A percentile compares a stretch with the other conserved stretches of the same genome.
Evolutionary conservation across 2,888 invertebrate species (phyloP).

Genomic region (Drosophila pullipes): DNA sequence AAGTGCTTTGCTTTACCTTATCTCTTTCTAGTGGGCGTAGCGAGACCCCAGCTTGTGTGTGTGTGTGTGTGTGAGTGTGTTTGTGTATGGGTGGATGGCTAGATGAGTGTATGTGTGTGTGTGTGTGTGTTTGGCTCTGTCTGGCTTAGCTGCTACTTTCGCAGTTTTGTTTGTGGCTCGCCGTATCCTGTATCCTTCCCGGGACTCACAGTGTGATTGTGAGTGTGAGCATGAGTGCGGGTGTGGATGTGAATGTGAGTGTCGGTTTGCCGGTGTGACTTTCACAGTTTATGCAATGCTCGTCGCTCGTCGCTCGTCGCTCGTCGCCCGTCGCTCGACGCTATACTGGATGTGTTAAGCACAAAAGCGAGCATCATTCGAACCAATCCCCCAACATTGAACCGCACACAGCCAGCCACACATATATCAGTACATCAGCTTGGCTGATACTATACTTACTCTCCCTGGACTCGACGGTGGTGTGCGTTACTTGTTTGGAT

Average conservation of each 20-base stretch:
- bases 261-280: constrained; percentile 73
- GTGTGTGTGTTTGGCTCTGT: constrained; percentile 65
- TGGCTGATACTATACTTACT: constrained; percentile 83
- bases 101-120: background rate
- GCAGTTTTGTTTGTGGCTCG: constrained; percentile 77
- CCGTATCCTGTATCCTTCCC: constrained; percentile 68
- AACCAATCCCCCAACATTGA: background rate
- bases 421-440: constrained; percentile 39
- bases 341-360: constrained; percentile 66
- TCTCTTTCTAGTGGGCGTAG: constrained; percentile 66
- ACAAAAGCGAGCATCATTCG: constrained; percentile 51
- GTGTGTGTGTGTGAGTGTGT: background rate
- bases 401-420: background rate
- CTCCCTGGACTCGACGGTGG: constrained; percentile 85
- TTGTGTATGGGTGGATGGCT: constrained; percentile 28
- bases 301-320: constrained; percentile 46
- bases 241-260: constrained; percentile 32
- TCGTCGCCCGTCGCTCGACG: constrained; percentile 28
- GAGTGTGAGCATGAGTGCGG: constrained; percentile 1
- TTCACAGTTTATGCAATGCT: constrained; percentile 74
- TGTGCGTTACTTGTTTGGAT: constrained; percentile 88
- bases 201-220: background rate
- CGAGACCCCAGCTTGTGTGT: constrained; percentile 11
- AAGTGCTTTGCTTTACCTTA: constrained; percentile 78
- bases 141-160: constrained; percentile 79